Base-by-base conservation (phyloP, 2,113 vertebrate genomes). In the Nothocercus julius region DNA sequence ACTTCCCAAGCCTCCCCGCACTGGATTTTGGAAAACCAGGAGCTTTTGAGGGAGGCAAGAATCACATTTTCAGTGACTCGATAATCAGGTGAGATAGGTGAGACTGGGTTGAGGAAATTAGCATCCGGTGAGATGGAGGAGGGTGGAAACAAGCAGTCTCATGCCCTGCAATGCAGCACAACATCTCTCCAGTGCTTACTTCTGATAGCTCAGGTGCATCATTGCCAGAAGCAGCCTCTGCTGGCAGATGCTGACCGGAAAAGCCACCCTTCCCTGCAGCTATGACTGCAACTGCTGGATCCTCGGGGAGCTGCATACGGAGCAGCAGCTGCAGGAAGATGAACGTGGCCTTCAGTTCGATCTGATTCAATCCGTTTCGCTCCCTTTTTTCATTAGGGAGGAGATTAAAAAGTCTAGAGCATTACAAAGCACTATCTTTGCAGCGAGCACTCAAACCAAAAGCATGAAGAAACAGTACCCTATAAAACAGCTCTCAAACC, bases 101-200 rank as follows among this genome's bases (percentile, higher is more conserved):
- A 75, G 74, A 73, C 47, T 6, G 11, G 70, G 62, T 73, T 66
- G 66, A 72, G 68, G 10, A 86, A 76, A 94, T 72, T 19, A 88
- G 32, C 3, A 2, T 59, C 51, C 85, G 83, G 45, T 0, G 0
- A 87, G 62, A 78, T 0, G 0, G 45, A 85, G n/a, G 2, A 45
- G 62, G 30, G 74, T 51, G 40, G 66, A 81, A 93, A 94, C 53
- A 53, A 92, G 86, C 74, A 59, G 63, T 75, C 91, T 68, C 85
- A 75, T 85, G 92, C 86, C 70, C 97, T 97, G 96, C 96, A 97
- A 95, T 96, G 97, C 96, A 97, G 96, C 11, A 95, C 70, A 85
- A 64, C 69, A 87, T 72, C 87, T 62, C 76, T 53, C 85, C 45
- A 34, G 90, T 19, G 69, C 92, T 89, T 44, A 40, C 76, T 94